Conservation (phyloP, 2,113 vertebrate genomes). For the Dipodomys spectabilis region DNA sequence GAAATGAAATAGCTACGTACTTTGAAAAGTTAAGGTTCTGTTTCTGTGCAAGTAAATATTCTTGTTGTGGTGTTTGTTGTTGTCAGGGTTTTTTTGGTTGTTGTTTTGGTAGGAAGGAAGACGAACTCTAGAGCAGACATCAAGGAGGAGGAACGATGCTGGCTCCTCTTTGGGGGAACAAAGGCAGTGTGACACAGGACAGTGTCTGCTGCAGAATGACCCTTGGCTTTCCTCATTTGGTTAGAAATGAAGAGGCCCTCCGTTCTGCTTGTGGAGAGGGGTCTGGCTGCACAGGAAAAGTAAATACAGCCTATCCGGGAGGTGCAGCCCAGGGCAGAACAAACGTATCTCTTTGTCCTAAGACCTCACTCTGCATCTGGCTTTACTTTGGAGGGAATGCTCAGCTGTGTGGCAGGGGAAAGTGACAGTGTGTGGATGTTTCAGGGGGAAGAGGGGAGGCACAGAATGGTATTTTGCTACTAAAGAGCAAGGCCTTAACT, state of each 20-base stretch:
- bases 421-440: neutral
- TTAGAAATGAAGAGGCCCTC: slow-evolving; percentile 15
- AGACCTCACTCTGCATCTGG: slow-evolving; percentile 39
- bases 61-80: neutral
- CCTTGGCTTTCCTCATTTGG: slow-evolving; percentile 31
- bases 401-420: slow-evolving; percentile 20
- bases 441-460: neutral
- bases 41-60: neutral
- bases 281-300: slow-evolving; percentile 13
- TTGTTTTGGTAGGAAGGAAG: neutral
- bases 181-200: neutral
- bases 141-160: neutral
- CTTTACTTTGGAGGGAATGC: slow-evolving; percentile 44
- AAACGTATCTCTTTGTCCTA: neutral
- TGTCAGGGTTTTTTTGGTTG: neutral
- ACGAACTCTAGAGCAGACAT: neutral
- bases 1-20: slow-evolving; percentile 1
- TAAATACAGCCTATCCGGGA: slow-evolving; percentile 20
- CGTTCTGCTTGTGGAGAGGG: neutral
- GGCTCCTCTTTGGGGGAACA: neutral
- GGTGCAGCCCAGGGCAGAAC: neutral
- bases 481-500: neutral
- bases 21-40: slow-evolving; percentile 47
- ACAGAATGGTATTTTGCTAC: neutral
- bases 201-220: neutral